These are phyloP conservation scores for Semicossyphus pulcher DNA, from an alignment of 2,113 vertebrate species.

Conservation along the genomic window DNA sequence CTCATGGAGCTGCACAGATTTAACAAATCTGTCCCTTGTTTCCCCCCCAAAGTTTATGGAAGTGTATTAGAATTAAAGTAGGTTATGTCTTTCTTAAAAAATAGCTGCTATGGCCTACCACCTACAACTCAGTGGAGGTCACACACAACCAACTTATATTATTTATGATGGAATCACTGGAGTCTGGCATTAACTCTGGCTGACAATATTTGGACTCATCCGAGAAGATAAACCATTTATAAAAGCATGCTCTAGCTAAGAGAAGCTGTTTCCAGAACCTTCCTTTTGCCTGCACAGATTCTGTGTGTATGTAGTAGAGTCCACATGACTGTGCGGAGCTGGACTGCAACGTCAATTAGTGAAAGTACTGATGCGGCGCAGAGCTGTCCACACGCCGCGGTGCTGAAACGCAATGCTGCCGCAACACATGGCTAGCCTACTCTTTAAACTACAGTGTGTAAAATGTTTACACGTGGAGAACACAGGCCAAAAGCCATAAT, in stretches of 20 bases:
- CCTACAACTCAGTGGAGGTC: not conserved
- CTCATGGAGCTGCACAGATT: no score
- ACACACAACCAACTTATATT: not conserved
- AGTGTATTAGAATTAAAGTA: no score
- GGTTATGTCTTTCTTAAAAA: not conserved
- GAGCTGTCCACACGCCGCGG: slow-evolving; percentile 63
- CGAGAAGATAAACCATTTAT: not conserved
- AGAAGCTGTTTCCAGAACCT: not conserved
- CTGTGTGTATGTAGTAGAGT: not conserved
- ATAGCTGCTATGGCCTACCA: not conserved
- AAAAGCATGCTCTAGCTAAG: not conserved
- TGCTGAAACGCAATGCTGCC: slow-evolving; percentile 64
- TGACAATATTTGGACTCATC: not conserved
- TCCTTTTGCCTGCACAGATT: not conserved
- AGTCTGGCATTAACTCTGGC: not conserved
- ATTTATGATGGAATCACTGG: slow-evolving; percentile 2
- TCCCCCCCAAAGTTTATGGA: no score
- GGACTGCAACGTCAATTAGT: slow-evolving; percentile 58
- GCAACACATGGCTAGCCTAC: slow-evolving; percentile 45
- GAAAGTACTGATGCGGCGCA: slow-evolving; percentile 39
- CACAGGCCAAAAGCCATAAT: no score
- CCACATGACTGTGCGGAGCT: slow-evolving; percentile 15
- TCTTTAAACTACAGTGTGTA: not conserved
- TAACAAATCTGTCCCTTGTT: no score
- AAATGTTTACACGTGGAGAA: not conserved